A percentile compares a stretch with the other conserved stretches of the same genome.
Conservation (phyloP, 2,797 vertebrate genomes). For the Spea hammondii region DNA sequence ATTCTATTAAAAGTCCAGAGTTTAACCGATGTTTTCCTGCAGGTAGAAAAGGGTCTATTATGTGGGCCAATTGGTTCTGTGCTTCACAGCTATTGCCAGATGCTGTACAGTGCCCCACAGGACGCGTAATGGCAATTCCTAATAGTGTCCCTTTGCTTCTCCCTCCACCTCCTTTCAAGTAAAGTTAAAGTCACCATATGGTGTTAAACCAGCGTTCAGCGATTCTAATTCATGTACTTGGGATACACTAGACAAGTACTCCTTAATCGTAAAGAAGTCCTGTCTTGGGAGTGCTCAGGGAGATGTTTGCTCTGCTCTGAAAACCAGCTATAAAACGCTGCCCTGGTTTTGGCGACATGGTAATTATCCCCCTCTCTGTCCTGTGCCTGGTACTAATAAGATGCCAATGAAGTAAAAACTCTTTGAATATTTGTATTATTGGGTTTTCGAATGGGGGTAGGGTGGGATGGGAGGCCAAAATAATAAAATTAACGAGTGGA, state of each 20-base stretch:
- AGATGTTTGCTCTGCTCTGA: conserved; percentile 3
- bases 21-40: conserved; percentile 23
- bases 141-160: conserved; percentile 29
- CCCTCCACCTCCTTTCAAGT: conserved; percentile 12
- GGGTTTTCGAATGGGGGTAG: too few species aligned
- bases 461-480: too few species aligned
- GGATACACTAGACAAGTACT: conserved; percentile 41
- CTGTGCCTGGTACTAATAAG: conserved; percentile 18
- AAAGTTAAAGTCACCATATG: conserved; percentile 45
- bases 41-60: conserved; percentile 12
- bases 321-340: conserved; percentile 32
- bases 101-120: conserved; percentile 12
- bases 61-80: conserved; percentile 9
- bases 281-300: conserved; percentile 40
- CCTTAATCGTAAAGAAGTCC: conserved; percentile 30
- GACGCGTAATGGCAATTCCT: conserved; percentile 24
- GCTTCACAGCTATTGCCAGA: conserved; percentile 27
- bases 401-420: neutral
- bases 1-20: neutral
- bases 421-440: too few species aligned
- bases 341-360: conserved; percentile 27
- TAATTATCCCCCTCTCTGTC: conserved; percentile 17
- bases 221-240: conserved; percentile 47
- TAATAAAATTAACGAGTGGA: too few species aligned
- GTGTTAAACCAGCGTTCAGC: conserved; percentile 47